Conservation (phyloP, 2,113 vertebrate genomes). For the Erpornis zantholeuca region DNA sequence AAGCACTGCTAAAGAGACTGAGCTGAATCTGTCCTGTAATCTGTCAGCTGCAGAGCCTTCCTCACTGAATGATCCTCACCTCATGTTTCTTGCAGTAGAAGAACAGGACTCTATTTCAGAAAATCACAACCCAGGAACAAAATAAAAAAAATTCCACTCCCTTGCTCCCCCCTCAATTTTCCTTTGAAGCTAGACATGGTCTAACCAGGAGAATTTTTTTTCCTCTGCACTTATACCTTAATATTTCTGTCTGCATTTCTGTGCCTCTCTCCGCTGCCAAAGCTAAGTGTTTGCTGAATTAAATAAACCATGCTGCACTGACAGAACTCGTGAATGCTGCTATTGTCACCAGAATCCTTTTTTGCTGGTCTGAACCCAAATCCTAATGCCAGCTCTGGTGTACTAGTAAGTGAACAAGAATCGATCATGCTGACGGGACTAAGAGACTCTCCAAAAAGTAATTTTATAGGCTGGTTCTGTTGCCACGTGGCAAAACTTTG, state of each 20-base stretch:
- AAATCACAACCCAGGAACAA: neutral
- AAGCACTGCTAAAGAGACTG: neutral
- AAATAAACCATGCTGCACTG: constrained; percentile 45
- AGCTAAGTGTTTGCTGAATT: constrained; percentile 58
- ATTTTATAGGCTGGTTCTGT: neutral
- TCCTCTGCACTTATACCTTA: constrained; percentile 18
- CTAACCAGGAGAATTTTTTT: neutral
- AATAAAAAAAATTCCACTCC: neutral
- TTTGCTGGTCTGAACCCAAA: neutral
- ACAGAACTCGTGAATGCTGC: constrained; percentile 36
- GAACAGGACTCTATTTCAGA: neutral
- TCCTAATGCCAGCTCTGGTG: neutral
- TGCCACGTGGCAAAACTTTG: fast-evolving
- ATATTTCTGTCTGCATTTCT: constrained; percentile 38
- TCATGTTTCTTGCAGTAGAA: constrained; percentile 24
- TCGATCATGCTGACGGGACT: neutral
- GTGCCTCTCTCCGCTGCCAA: neutral
- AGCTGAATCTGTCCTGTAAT: neutral
- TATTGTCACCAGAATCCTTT: constrained; percentile 39
- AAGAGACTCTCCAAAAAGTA: neutral
- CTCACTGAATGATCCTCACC: neutral
- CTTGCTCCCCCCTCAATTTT: neutral
- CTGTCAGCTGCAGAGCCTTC: constrained; percentile 1
- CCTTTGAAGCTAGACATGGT: constrained; percentile 5
- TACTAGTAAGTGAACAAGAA: neutral